These are phyloP conservation scores for Origma solitaria DNA, from an alignment of 2,113 vertebrate genomes.

Conservation along the genomic window DNA sequence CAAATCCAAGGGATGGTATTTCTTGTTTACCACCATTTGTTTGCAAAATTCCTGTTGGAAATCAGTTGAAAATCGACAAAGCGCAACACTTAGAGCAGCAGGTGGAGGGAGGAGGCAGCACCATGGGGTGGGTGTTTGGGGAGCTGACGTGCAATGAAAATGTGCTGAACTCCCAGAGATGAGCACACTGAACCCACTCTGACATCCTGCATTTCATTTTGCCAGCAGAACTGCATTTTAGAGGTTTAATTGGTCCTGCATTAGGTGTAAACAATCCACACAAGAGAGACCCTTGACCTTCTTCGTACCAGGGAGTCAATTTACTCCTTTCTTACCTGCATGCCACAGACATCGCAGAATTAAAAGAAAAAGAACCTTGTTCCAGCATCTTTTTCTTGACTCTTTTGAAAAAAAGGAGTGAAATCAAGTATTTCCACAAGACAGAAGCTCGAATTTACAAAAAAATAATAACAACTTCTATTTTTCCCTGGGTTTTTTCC, in stretches of 20 bases:
- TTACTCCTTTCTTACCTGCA: not conserved
- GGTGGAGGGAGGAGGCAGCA: not conserved
- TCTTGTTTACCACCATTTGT: not conserved
- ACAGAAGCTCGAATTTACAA: not conserved
- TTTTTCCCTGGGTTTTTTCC: not conserved
- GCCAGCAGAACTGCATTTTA: not conserved
- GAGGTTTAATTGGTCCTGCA: not conserved
- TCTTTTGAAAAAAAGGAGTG: not conserved
- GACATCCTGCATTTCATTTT: not conserved
- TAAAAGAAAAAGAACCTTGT: not conserved
- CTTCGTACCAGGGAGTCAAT: not conserved
- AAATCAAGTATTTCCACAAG: not conserved
- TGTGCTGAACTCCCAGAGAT: not conserved
- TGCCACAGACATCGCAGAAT: rapidly evolving
- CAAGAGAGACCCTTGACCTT: not conserved
- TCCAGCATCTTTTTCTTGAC: not conserved
- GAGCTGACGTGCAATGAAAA: not conserved
- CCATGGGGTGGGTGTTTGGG: not conserved
- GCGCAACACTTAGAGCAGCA: not conserved
- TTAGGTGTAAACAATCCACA: not conserved
- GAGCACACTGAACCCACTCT: not conserved
- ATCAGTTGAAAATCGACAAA: rapidly evolving
- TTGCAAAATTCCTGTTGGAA: not conserved
- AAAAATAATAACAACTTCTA: rapidly evolving
- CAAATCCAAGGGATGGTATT: not conserved